These are phyloP conservation scores for Malacoctenus gilli DNA, from an alignment of 2,797 vertebrate genomes.

Conservation along the genomic window DNA sequence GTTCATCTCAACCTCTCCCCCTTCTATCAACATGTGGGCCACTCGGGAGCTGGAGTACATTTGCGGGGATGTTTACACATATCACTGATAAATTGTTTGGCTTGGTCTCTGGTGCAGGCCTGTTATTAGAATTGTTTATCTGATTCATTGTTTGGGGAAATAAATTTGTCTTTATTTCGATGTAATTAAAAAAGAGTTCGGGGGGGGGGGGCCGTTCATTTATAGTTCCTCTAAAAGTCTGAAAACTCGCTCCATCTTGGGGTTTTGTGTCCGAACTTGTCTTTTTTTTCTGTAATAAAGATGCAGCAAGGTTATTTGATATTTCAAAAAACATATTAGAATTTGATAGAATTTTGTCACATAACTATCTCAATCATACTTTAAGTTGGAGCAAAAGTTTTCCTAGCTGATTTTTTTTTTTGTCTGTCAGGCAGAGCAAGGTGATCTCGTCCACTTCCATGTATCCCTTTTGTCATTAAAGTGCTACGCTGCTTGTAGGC, in stretches of 20 bases:
- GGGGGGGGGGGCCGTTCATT: constrained; percentile 46
- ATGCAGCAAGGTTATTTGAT: neutral
- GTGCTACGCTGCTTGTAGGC: too few species aligned
- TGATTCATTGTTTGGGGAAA: constrained; percentile 47
- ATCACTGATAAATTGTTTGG: constrained; percentile 64
- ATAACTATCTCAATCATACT: constrained; percentile 9
- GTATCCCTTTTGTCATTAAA: too few species aligned
- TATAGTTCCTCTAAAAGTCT: constrained; percentile 30
- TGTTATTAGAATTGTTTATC: constrained; percentile 62
- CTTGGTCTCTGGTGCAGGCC: constrained; percentile 47
- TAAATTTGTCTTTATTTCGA: constrained; percentile 59
- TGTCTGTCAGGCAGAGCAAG: too few species aligned
- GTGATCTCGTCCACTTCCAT: too few species aligned
- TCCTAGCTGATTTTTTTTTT: too few species aligned
- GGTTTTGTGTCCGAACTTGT: constrained; percentile 23
- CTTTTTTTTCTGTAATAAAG: constrained; percentile 8
- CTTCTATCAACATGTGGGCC: constrained; percentile 26
- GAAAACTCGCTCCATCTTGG: constrained; percentile 2
- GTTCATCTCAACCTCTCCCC: constrained; percentile 24
- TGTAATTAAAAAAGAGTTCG: constrained; percentile 63
- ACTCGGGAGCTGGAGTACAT: constrained; percentile 51
- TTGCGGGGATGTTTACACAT: constrained; percentile 57
- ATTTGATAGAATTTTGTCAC: too few species aligned
- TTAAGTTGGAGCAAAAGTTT: neutral
- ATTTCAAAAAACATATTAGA: too few species aligned